Base-by-base conservation (phyloP, 1,140 invertebrate genomes). In the Pseudomyrmex pallidus region DNA sequence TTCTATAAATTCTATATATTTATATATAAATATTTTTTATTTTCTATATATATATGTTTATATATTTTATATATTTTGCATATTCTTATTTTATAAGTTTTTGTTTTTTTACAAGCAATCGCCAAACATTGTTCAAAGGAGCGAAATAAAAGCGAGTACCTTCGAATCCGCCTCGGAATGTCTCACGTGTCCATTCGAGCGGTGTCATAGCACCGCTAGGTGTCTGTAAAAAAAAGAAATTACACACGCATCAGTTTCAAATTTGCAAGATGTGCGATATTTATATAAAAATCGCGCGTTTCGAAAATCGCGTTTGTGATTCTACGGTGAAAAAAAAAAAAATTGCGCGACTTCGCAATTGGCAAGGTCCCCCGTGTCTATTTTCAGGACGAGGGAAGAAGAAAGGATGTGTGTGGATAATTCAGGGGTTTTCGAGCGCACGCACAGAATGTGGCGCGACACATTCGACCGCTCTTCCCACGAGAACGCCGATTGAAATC, bases 401-500 rank as follows among this genome's bases (percentile, higher is more conserved):
- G 35, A 35, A 35, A 35, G 35, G 5, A 35, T 35, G 5, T 35
- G 35, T 35, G 5, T 35, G 35, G 35, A 35, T 35, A 35, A 35
- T 35, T 35, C 0, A 5, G 7, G 3, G 4, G 5, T 59, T 64
- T 5, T 78, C 15, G 59, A 59, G 15, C 20, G 22, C 10, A 25
- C 61, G n/a, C 7, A 56, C 48, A 2, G n/a, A 7, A 57, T 4
- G 20, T 8, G 62, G 44, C 70, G 44, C 70, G 70, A 68, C 59
- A 82, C 62, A 87, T 82, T 87, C 66, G 74, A 68, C 20, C 44
- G 44, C 22, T 72, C 74, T 48, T 35, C 35, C 61, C 63, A 12
- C 44, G 56, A 83, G 61, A 64, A 83, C 52, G 46, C 50, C 35
- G 9, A 68, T 46, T 82, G 68, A 90, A 90, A 35, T 35, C 89